These are phyloP conservation scores for Hydroisotoma schaefferi DNA, from an alignment of 2,888 invertebrate genomes.

Conservation along the genomic window DNA sequence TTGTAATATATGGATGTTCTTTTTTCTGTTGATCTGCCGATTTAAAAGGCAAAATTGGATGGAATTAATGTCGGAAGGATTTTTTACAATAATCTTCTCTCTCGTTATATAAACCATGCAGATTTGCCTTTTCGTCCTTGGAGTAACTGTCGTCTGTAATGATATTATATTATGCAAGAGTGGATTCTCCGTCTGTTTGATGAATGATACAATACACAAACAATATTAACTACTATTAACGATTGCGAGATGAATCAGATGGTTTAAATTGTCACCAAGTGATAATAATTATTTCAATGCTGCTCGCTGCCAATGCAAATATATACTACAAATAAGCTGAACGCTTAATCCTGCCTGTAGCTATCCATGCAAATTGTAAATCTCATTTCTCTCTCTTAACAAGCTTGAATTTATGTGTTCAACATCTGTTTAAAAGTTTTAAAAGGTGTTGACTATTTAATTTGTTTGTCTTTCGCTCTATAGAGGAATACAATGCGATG, in stretches of 20 bases:
- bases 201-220: background rate
- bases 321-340: no score
- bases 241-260: conserved; percentile 6
- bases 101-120: background rate
- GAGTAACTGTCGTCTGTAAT: background rate
- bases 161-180: conserved; percentile 1
- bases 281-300: conserved; percentile 3
- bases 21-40: no score
- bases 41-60: conserved; percentile 16
- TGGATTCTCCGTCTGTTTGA: no score
- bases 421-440: conserved; percentile 9
- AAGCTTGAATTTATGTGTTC: background rate
- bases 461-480: no score
- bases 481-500: no score
- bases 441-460: background rate
- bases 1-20: no score
- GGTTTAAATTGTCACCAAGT: conserved; percentile 4
- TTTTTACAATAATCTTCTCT: conserved; percentile 1
- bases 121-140: background rate
- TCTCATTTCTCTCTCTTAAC: background rate
- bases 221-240: background rate
- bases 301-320: no score
- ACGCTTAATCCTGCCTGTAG: no score
- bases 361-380: conserved; percentile 6
- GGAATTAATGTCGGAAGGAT: conserved; percentile 11